These are phyloP conservation scores for Oasisia sp. DNA, from an alignment of 2,888 invertebrate genomes.

Conservation along the genomic window DNA sequence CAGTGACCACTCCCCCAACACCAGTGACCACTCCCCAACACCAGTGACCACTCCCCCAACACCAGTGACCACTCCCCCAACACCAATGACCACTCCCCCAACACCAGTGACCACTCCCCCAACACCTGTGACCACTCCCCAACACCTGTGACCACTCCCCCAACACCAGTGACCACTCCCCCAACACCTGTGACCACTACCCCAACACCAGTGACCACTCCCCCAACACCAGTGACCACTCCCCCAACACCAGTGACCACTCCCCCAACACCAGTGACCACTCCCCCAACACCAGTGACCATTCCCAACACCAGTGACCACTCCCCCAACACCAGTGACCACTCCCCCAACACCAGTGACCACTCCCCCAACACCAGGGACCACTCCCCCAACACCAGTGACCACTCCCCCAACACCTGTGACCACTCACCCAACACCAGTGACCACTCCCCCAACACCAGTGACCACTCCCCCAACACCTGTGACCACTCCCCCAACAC, in stretches of 20 bases:
- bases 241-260: background rate
- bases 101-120: too few relatives aligned
- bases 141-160: background rate
- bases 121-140: background rate
- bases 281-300: background rate
- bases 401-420: background rate
- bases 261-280: background rate
- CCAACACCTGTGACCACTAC: background rate
- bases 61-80: background rate
- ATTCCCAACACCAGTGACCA: background rate
- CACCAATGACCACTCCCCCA: background rate
- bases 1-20: background rate
- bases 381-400: too few relatives aligned
- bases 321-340: background rate
- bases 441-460: background rate
- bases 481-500: background rate
- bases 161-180: too few relatives aligned
- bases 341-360: background rate
- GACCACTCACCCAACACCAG: background rate
- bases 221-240: too few relatives aligned
- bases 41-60: background rate
- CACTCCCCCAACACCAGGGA: background rate
- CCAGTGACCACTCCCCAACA: background rate
- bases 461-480: background rate
- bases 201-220: background rate